Evolutionary conservation across 2,888 invertebrate species (phyloP).

Genomic region (Drosophila kanekoi): DNA sequence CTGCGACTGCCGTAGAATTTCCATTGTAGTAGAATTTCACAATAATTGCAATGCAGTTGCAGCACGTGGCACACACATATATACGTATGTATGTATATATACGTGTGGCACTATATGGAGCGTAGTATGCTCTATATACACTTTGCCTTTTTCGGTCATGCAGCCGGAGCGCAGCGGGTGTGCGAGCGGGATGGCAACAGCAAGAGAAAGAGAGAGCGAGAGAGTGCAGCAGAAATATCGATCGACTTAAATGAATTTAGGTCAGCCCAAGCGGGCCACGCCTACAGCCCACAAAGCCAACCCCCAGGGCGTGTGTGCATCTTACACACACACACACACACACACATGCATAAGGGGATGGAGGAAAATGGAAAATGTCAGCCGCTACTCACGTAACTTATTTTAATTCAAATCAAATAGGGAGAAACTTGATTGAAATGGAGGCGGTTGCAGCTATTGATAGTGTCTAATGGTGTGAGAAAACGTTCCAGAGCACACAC

Average conservation of each 20-base stretch:
- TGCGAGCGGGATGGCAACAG: conserved; percentile 35
- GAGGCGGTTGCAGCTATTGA: conserved; percentile 49
- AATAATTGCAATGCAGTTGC: conserved; percentile 68
- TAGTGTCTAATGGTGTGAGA: conserved; percentile 9
- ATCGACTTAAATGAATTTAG: conserved; percentile 80
- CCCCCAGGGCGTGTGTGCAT: conserved; percentile 41
- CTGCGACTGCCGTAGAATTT: conserved; percentile 61
- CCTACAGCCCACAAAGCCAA: conserved; percentile 1
- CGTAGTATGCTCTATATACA: conserved; percentile 76
- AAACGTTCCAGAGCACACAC: conserved; percentile 8
- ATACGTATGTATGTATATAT: not conserved
- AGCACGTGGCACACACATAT: conserved; percentile 31
- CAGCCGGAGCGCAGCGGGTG: conserved; percentile 19
- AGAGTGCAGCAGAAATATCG: conserved; percentile 68
- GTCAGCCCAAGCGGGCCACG: conserved; percentile 52
- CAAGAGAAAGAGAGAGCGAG: not conserved
- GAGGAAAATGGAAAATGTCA: conserved; percentile 66
- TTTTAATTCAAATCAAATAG: conserved; percentile 78
- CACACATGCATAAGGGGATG: conserved; percentile 35
- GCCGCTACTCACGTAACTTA: conserved; percentile 75
- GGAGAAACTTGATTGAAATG: conserved; percentile 63
- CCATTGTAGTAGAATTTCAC: conserved; percentile 78
- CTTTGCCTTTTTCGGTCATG: conserved; percentile 68
- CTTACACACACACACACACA: conserved; percentile 51
- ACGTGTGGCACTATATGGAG: conserved; percentile 51